Percentiles rank a stretch among this genome's conserved stretches.
These are phyloP conservation scores for Abscondita cerata DNA, from an alignment of 2,888 invertebrate genomes.

Conservation along the genomic window DNA sequence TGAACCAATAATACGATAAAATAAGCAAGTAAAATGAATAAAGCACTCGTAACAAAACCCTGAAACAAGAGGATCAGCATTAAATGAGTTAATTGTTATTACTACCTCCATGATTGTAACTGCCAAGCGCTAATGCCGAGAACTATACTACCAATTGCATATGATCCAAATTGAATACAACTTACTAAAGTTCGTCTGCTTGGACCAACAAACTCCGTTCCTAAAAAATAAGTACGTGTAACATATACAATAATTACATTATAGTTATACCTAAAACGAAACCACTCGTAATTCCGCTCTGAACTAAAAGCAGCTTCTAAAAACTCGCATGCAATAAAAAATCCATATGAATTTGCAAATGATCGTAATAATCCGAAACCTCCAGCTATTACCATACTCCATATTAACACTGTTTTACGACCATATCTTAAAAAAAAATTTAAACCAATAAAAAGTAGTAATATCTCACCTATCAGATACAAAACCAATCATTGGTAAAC, in stretches of 20 bases:
- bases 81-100: neutral
- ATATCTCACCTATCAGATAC: conserved; percentile 69
- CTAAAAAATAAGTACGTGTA: conserved; percentile 54
- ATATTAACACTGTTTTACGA: neutral
- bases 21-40: conserved; percentile 68
- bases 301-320: neutral
- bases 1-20: conserved; percentile 55
- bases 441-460: too few relatives aligned
- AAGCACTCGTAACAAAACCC: conserved; percentile 56
- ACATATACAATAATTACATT: neutral
- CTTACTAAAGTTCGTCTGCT: conserved; percentile 75
- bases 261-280: conserved; percentile 29
- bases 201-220: conserved; percentile 79
- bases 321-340: neutral
- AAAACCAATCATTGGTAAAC: conserved; percentile 66
- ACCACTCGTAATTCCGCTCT: neutral
- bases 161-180: conserved; percentile 72
- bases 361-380: neutral
- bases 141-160: conserved; percentile 73
- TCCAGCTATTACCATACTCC: neutral
- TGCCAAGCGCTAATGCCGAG: conserved; percentile 72
- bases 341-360: neutral
- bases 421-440: neutral
- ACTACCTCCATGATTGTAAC: conserved; percentile 70
- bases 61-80: conserved; percentile 25